Base-by-base conservation (phyloP, 2,888 invertebrate genomes). In the Tiliacea citrago region DNA sequence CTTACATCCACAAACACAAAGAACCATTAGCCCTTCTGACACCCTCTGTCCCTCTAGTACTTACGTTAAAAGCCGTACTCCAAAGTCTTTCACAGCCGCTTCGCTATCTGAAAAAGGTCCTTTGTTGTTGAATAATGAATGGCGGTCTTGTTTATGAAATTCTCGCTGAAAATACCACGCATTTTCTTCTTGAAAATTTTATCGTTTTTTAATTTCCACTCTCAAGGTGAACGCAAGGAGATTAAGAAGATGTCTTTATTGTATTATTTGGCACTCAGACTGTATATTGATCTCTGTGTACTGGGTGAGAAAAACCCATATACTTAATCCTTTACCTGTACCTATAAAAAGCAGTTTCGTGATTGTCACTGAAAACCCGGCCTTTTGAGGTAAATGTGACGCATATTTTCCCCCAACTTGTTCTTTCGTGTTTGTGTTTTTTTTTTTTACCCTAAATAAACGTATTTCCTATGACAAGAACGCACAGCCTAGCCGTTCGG, bases 121-220 rank as follows among this genome's bases (percentile, higher is more conserved):
- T 53, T 57, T 66, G 60, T 73, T 57, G 55, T 75, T 72, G 70
- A 83, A 83, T 85, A 75, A 85, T 83, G 21, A 75, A 83, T 73
- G 29, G 1, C 66, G 51, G 35, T 24, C 66, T 57, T 78, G 60
- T 85, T 82, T 69, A 63, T 67, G 63, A 73, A 75, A 67, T 61
- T 9, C 29, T 73, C 21, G 12, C 16, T 39, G 82, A 73, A 77
- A 73, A 82, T 57, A 77, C 21, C 60, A 61, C 21, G 60, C 60
- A 60, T 66, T 84, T 62, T 63, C 29, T 61, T 39, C 35, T 68
- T 60, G 18, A 58, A 74, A 65, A 60, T 77, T 62, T 79, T 75
- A 62, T 68, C 57, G 45, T 49, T 71, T 79, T n/a, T 79, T 77
- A 82, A 82, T 79, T 84, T 73, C 53, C 47, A 12, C 5, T 68